Base-by-base conservation (phyloP, 1,140 invertebrate species). In the Piezodorus guildinii region DNA sequence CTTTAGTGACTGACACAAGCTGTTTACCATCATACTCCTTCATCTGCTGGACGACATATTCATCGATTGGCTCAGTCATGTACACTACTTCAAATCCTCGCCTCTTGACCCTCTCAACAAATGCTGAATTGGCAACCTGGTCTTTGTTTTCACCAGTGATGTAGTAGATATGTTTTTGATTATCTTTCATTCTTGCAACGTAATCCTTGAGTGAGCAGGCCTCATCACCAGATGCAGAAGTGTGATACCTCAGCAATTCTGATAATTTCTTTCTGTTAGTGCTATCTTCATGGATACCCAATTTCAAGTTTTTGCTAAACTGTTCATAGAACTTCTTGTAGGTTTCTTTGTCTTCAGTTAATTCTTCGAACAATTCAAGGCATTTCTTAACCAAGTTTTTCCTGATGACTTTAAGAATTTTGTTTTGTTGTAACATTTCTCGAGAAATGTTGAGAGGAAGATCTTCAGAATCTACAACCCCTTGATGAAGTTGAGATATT, bases 371-470 rank as follows among this genome's bases (percentile, higher is more conserved):
- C 4, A 98, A 78, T 75, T 99, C 95, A 68, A 98, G 73, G 72
- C 92, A 96, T 78, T 99, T 99, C 83, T 98, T 98, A n/a, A 98
- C 94, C 54, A 99, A 81, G 73, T 98, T 98, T 79, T 99, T 98
- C 44, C 95, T 85, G 72, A 99, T 99, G 0, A 89, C 95, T 77
- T 99, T 98, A 5, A 99, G 77, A 70, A 99, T 96, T 75, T 98
- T 98, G 75, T 96, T 97, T 72, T 99, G 95, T 76, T 98, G 96
- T 12, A 99, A 79, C 90, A 94, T 98, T 78, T 99, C 96, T 83
- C 96, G 86, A 60, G 94, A 98, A 72, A 99, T 98, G 78, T 99
- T 99, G 2, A 98, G 77, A 1, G 96, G 96, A 61, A 99, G 77
- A 82, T 98, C 96, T 76, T 98, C 95, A 64, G 90, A 94, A 77